Conservation (phyloP, 2,888 invertebrate species). For the Monochamus alternatus region DNA sequence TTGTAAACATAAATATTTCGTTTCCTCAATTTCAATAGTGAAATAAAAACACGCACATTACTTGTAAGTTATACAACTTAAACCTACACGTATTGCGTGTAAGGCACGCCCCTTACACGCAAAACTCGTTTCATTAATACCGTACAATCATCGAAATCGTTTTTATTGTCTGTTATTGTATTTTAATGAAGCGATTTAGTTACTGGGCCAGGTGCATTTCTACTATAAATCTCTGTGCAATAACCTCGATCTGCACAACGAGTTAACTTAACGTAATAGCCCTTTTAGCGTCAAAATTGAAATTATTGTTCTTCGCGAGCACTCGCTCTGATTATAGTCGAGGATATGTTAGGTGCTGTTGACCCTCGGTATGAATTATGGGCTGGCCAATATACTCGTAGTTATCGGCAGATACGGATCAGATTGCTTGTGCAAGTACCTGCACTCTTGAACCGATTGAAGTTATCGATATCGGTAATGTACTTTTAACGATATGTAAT, state of each 20-base stretch:
- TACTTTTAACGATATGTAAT: too few relatives aligned
- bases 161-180: conserved; percentile 15
- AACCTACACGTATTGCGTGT: too few relatives aligned
- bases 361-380: conserved; percentile 21
- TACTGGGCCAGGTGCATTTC: conserved; percentile 27
- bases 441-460: not conserved
- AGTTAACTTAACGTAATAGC: conserved; percentile 28
- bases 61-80: too few relatives aligned
- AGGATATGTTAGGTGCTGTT: conserved; percentile 7
- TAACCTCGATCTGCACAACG: conserved; percentile 18
- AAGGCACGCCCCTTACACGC: too few relatives aligned
- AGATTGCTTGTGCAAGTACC: not conserved
- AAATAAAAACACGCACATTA: too few relatives aligned
- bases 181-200: conserved; percentile 35
- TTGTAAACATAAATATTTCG: not conserved
- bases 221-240: conserved; percentile 28
- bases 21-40: too few relatives aligned
- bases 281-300: conserved; percentile 35
- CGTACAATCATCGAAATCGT: conserved; percentile 11
- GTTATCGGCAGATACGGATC: conserved; percentile 3
- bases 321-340: conserved; percentile 14
- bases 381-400: not conserved
- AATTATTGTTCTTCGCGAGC: conserved; percentile 28
- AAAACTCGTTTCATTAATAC: conserved; percentile 29
- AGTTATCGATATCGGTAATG: not conserved